Base-by-base conservation (phyloP, 2,113 vertebrate species). In the Eira barbara region DNA sequence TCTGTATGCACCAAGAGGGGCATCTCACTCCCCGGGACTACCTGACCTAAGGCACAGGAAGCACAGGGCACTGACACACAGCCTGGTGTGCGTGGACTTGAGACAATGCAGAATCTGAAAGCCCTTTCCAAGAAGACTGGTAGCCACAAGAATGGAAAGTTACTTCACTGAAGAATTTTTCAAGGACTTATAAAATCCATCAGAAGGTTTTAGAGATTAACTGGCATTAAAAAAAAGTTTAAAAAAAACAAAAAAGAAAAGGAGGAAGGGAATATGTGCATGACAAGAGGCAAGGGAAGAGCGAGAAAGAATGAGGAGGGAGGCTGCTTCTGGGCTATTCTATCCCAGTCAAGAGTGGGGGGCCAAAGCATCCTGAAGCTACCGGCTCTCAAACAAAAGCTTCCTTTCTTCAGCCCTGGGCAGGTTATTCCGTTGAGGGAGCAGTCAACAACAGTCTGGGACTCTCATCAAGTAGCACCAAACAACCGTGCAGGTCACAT, bases 361-460 rank as follows among this genome's bases (percentile, higher is more conserved):
- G 36, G 49, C 21, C 55, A 74, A 49, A 45, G 12, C 11, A 25
- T 36, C 61, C 29, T 34, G 95, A 90, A 92, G 47, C 89, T 25
- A 69, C 12, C 4, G 7, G 36, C 63, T 76, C 63, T 82, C 83
- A 71, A 20, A 95, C 83, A 93, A 92, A 96, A 79, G 87, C 84
- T 45, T 65, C 92, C 79, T 96, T 94, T 97, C 96, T 98, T 94
- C 71, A 45, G 80, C 59, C 27, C 29, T 57, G 88, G 63, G 67
- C 6, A 3, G 74, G 14, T 81, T 57, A 92, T 86, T 65, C 88
- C 82, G 34, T 23, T 36, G 63, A 94, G 78, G 57, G 67, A 71
- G 49, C 63, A 57, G 42, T 49, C 83, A 82, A n/a, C 34, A 18
- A 69, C 23, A 67, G 42, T 39, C 42, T 63, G 91, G 87, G 47